Conservation (phyloP, 2,888 invertebrate genomes). For the Myopa tessellatipennis region DNA sequence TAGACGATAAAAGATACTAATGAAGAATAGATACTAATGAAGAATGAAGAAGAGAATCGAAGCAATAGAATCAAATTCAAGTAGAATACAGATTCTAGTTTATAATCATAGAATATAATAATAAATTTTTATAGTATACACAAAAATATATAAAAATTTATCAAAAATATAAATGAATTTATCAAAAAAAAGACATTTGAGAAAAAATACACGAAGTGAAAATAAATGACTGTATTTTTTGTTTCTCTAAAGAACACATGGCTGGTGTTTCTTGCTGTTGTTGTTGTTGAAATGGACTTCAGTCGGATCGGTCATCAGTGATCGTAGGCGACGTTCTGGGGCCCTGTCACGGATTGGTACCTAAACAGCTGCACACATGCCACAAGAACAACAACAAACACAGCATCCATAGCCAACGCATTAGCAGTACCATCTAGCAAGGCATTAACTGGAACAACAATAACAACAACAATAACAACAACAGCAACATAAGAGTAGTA, state of each 20-base stretch:
- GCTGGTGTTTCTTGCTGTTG: neutral
- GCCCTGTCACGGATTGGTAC: conserved; percentile 37
- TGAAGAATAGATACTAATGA: too few species aligned
- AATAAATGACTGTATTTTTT: neutral
- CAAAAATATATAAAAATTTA: neutral
- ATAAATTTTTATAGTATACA: neutral
- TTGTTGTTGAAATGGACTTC: neutral
- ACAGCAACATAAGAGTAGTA: neutral
- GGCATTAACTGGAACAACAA: neutral
- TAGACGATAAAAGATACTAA: too few species aligned
- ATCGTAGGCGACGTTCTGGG: conserved; percentile 17
- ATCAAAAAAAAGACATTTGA: neutral
- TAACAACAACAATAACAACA: neutral
- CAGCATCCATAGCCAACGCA: neutral
- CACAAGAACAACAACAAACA: conserved; percentile 7
- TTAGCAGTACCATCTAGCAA: neutral
- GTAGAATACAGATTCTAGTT: too few species aligned
- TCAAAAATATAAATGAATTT: neutral
- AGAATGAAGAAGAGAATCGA: too few species aligned
- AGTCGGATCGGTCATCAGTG: neutral
- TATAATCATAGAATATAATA: too few species aligned
- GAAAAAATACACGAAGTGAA: too few species aligned
- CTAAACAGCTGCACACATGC: conserved; percentile 30
- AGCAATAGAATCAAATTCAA: too few species aligned
- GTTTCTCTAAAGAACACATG: neutral